Conservation (phyloP, 2,797 vertebrate genomes). For the Apogon talboti region DNA sequence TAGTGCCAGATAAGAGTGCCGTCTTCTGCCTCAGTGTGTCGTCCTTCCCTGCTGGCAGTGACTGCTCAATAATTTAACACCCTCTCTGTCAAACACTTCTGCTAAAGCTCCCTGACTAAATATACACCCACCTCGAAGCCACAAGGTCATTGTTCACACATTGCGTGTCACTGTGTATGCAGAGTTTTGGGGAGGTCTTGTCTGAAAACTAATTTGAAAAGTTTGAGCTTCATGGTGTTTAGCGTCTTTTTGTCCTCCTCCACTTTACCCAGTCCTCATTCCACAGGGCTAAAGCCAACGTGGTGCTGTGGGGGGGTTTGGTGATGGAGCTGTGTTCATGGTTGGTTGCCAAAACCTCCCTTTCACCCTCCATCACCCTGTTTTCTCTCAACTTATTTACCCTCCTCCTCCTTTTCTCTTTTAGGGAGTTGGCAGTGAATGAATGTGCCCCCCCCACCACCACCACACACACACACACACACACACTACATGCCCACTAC, state of each 20-base stretch:
- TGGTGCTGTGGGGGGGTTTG: conserved; percentile 29
- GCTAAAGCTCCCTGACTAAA: conserved; percentile 58
- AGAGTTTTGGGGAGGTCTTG: conserved; percentile 15
- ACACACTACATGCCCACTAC: conserved; percentile 36
- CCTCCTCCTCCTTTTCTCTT: conserved; percentile 6
- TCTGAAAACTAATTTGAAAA: conserved; percentile 38
- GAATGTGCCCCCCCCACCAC: conserved; percentile 39
- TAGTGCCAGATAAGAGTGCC: conserved; percentile 50
- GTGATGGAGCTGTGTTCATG: conserved; percentile 46
- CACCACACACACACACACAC: too few species aligned
- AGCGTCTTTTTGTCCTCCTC: conserved; percentile 36
- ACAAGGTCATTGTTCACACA: conserved; percentile 44
- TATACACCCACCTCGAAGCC: conserved; percentile 54
- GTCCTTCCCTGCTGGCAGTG: conserved; percentile 52
- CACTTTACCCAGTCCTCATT: conserved; percentile 21
- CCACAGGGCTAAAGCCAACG: conserved; percentile 23
- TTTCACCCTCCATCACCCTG: conserved; percentile 9
- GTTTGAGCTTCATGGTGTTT: conserved; percentile 31
- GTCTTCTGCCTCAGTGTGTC: conserved; percentile 47
- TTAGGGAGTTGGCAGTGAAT: conserved; percentile 34
- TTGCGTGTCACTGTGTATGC: conserved; percentile 5
- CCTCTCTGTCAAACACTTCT: conserved; percentile 53
- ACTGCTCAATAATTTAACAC: conserved; percentile 69
- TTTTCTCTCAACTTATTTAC: conserved; percentile 30
- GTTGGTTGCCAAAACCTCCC: conserved; percentile 19